Conservation (phyloP, 2,888 invertebrate genomes). For the Cremastobaeus sp. region DNA sequence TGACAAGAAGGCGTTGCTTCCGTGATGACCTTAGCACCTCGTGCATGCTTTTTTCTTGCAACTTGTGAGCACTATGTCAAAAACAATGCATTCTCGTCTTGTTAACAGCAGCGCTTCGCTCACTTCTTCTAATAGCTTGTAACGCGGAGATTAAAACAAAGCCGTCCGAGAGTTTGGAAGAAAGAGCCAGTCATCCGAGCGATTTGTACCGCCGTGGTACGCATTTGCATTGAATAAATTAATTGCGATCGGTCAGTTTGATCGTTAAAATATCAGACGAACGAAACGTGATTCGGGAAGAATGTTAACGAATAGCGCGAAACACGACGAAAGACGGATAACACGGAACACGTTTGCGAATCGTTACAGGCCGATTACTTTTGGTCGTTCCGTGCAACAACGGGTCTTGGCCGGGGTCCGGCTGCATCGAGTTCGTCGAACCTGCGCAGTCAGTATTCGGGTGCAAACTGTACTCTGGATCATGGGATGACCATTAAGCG, state of each 20-base stretch:
- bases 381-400: conserved; percentile 47
- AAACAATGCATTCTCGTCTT: conserved; percentile 35
- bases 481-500: conserved; percentile 31
- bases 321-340: conserved; percentile 70
- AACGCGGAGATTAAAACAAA: conserved; percentile 40
- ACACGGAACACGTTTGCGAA: conserved; percentile 60
- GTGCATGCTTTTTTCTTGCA: conserved; percentile 42
- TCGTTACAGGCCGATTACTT: conserved; percentile 45
- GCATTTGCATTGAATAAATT: conserved; percentile 50
- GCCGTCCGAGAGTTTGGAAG: conserved; percentile 16
- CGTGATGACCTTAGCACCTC: conserved; percentile 51
- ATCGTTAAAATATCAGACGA: conserved; percentile 48
- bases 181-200: conserved; percentile 23
- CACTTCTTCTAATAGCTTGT: conserved; percentile 14
- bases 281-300: conserved; percentile 68
- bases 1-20: conserved; percentile 60
- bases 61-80: too few species aligned
- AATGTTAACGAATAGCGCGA: conserved; percentile 74
- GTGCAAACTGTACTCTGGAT: conserved; percentile 41
- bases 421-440: conserved; percentile 50
- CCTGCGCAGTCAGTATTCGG: conserved; percentile 48
- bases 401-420: conserved; percentile 14
- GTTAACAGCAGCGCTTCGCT: conserved; percentile 25
- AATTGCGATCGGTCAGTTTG: conserved; percentile 24
- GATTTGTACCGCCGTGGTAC: conserved; percentile 17